phyloP scores from a whole-genome alignment of 2,797 vertebrate species.

The Dermochelys coriacea region DNA sequence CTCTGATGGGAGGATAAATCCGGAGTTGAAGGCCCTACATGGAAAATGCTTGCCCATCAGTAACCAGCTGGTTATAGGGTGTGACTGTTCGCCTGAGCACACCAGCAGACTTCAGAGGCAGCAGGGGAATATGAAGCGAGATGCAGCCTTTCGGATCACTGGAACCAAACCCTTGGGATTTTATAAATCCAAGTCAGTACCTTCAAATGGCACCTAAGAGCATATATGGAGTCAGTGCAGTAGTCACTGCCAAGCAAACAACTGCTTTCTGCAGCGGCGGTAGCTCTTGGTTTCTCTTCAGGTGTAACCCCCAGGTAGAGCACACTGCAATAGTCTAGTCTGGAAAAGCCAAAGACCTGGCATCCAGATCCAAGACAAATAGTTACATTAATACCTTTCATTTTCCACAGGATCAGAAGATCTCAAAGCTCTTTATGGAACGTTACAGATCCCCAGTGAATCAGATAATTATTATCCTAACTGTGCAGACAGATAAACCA shows the following conservation, averaged over 20 bases:
- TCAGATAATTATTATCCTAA: not conserved
- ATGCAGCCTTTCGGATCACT: not conserved
- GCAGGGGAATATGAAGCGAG: no score
- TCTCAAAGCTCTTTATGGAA: not conserved
- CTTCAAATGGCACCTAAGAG: not conserved
- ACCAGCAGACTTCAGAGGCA: not conserved
- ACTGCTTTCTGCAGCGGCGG: fast-evolving
- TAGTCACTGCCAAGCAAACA: fast-evolving
- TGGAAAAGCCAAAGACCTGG: not conserved
- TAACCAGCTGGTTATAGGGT: no score
- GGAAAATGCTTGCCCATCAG: not conserved
- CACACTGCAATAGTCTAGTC: not conserved
- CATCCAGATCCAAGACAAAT: not conserved
- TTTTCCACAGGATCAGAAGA: not conserved
- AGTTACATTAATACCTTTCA: not conserved
- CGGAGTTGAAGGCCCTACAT: not conserved
- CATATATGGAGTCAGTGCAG: fast-evolving
- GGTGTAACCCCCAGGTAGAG: fast-evolving
- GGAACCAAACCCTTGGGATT: not conserved
- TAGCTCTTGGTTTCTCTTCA: fast-evolving
- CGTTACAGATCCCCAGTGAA: not conserved
- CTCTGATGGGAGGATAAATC: not conserved
- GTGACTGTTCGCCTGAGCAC: no score
- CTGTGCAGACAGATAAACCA: not conserved
- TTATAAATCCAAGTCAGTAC: not conserved